Base-by-base conservation (phyloP, 2,113 vertebrate species). In the Microcebus griseorufus region DNA sequence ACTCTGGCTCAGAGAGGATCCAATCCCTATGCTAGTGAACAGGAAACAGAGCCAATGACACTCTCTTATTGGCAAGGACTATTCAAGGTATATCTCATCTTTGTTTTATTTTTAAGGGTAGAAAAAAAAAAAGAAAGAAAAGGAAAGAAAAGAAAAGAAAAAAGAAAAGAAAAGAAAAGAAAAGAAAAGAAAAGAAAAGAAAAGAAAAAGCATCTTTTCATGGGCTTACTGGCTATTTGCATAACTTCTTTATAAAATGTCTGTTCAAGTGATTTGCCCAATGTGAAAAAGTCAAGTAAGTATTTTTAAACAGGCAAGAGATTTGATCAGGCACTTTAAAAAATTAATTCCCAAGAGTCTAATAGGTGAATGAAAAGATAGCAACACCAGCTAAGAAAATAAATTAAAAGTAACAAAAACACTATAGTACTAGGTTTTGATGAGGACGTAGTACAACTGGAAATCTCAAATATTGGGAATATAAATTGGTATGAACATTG, bases 11-110 rank as follows among this genome's bases (percentile, higher is more conserved):
- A 14, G 5, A 83, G 83, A 45, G 9, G 13, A 32, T 78, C 62
- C 42, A 42, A 0, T 4, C 16, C 29, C 4, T 23, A 13, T 3
- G 4, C 32, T 27, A 2, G 39, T 27, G 8, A n/a, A 64, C 27
- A 92, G 20, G 73, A n/a, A 32, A 42, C 32, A 27, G 73, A 60
- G 42, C 6, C 29, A 3, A 37, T 1, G 37, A 7, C 58, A 20
- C 13, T 25, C 37, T 48, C 48, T 11, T 17, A 9, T 34, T 14
- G 37, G 23, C 37, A 60, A 42, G 39, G 22, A 27, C 4, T 58
- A 6, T 20, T 58, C 25, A 20, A 72, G 79, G 58, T 34, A 23
- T 4, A 45, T 5, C 58, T 80, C 17, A 23, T 37, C 32, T 62
- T 89, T 23, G 18, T 82, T 67, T 60, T 5, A 2, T 32, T 72